A percentile compares a stretch with the other conserved stretches of the same genome.
phyloP scores from a whole-genome alignment of 2,113 vertebrate species.

The Anolis sagrei region DNA sequence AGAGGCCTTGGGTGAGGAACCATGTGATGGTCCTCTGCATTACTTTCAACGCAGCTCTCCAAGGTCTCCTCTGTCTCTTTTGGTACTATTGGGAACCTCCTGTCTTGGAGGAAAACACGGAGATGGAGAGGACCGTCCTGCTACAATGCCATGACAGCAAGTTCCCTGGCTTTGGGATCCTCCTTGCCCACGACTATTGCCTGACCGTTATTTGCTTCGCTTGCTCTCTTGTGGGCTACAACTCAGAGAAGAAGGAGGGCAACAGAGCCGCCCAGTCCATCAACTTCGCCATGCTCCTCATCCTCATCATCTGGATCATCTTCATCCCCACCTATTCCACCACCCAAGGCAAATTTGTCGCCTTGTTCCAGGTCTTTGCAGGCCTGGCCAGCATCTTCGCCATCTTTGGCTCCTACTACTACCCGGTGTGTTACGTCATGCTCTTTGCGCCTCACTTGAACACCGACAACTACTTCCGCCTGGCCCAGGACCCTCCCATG shows the following conservation, averaged over 20 bases:
- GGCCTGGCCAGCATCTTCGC: slow-evolving; percentile 26
- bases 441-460: slow-evolving; percentile 29
- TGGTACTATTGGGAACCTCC: slow-evolving; percentile 15
- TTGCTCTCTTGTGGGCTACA: slow-evolving; percentile 1
- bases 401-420: slow-evolving; percentile 13
- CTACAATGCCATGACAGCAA: slow-evolving; percentile 21
- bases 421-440: slow-evolving; percentile 19
- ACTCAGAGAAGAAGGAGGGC: background rate
- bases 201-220: background rate
- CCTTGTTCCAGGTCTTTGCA: slow-evolving; percentile 16
- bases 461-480: background rate
- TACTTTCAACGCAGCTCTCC: background rate
- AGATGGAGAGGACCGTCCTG: background rate
- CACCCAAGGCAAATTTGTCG: slow-evolving; percentile 9
- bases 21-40: background rate
- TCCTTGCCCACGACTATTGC: background rate
- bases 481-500: background rate
- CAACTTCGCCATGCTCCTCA: background rate
- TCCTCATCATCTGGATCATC: slow-evolving; percentile 7
- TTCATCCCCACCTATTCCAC: slow-evolving; percentile 32
- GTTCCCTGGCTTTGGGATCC: slow-evolving; percentile 6
- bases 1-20: background rate
- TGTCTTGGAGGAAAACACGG: slow-evolving; percentile 12
- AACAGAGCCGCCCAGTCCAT: background rate
- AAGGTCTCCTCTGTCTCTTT: background rate